phyloP scores from a whole-genome alignment of 1,140 invertebrate species.

The Sinella curviseta region DNA sequence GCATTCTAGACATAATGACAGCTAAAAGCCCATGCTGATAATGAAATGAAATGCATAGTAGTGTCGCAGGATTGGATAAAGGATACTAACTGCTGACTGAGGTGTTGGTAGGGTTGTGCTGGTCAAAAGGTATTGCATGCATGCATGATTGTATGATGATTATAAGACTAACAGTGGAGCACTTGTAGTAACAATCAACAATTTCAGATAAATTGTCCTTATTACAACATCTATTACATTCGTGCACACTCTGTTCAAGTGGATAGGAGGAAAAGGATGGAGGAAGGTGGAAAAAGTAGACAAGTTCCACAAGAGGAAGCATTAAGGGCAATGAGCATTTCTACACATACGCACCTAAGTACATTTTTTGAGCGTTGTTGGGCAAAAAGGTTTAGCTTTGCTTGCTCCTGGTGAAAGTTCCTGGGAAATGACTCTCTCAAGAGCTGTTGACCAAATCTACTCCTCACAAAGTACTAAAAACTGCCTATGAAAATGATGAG shows the following conservation, averaged over 20 bases:
- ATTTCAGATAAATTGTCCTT: neutral
- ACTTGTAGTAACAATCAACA: constrained; percentile 1
- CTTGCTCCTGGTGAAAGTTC: neutral
- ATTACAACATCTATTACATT: neutral
- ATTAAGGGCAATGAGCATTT: too few species aligned
- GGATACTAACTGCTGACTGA: too few species aligned
- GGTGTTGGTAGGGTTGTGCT: too few species aligned
- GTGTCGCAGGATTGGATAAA: neutral
- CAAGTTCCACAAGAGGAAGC: constrained; percentile 1
- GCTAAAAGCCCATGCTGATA: too few species aligned
- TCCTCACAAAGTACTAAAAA: neutral
- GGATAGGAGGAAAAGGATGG: neutral
- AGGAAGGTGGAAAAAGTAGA: neutral
- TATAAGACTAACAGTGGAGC: neutral
- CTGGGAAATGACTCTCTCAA: constrained; percentile 18
- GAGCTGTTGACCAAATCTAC: constrained; percentile 13
- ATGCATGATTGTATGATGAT: neutral
- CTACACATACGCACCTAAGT: neutral
- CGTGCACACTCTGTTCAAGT: neutral
- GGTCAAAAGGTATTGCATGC: neutral
- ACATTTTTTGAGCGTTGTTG: neutral
- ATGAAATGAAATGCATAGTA: neutral
- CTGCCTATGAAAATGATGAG: neutral
- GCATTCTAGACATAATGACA: constrained; percentile 6
- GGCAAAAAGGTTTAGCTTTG: too few species aligned